Evolutionary conservation across 1,140 invertebrate species (phyloP), one percentile per base, ranked within the genome.

Genomic region (Paraescarpia echinospica): DNA sequence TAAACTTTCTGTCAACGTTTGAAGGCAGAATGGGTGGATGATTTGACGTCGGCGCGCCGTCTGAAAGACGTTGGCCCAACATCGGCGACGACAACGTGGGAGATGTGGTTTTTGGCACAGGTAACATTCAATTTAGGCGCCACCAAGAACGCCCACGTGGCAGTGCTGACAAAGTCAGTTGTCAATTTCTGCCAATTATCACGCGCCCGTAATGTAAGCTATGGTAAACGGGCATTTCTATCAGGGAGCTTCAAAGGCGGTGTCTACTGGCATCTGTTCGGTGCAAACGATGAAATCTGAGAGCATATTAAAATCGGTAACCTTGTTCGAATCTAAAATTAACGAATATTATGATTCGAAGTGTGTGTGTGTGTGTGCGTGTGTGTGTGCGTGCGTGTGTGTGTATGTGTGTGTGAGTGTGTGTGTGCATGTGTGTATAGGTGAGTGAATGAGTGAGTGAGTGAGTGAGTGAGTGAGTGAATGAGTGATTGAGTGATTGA

Each of bases 161-260:
- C 41, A n/a, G 27, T 6, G 59, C 91, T 91, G 91, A 91, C 41
- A 91, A 59, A 91, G 90, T 48, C 35, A 91, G n/a, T 48, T 35
- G 35, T 48, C 33, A 34, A 31, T 35, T 35, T n/a, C 33, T 89
- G 41, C 22, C 92, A 89, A 93, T 90, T 93, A 92, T 89, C 93
- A 92, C 35, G 92, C 92, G 27, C 34, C 89, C 33, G 93, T 48
- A 34, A 92, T 91, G 27, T 92, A 92, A n/a, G 93, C 93, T 1
- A 59, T 89, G 88, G 59, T 77, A 77, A 77, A 77, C 59, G 59
- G 14, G 22, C 59, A 77, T 12, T 77, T 27, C 59, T 77, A 27
- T 31, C 18, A 27, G 18, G 59, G 22, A 6, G 59, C 2, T 77
- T 31, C 59, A 77, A 93, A 92, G 34, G 31, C 59, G 91, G 90